Evolutionary conservation across 2,113 vertebrate species (phyloP), one percentile per base, ranked within the genome.

Genomic region (Cichladusa arquata): DNA sequence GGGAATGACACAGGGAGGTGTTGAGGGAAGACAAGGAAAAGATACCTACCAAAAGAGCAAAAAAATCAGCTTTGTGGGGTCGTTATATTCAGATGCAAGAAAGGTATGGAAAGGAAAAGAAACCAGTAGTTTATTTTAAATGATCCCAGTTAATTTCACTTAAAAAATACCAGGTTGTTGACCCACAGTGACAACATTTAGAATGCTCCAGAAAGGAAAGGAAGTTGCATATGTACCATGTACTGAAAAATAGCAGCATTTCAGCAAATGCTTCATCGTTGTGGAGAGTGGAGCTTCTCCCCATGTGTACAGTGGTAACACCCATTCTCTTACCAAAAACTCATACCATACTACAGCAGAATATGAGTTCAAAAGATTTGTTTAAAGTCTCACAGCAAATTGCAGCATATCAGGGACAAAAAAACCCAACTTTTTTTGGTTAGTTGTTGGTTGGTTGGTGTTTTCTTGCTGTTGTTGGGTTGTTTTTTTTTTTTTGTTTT

Each of bases 291-390:
- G 18, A 57, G 42, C 24, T 84, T 70, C n/a, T 90, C 16, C 31
- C 29, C 5, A 1, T 7, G 8, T 15, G 16, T 47, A 24, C 31
- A 64, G 13, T 0, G 1, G 38, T 11, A 54, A 29, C 12, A 34
- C 6, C 22, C 29, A n/a, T 51, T 51, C 19, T 51, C 51, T 66
- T 62, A 54, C 16, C 24, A 67, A 77, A 54, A 47, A 4, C 5
- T 45, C 8, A 7, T 20, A 20, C 14, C 8, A 33, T 26, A 67
- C 15, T 48, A 31, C 17, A 38, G 38, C 44, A 87, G 22, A 44
- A 19, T 2, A 12, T 16, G 31, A 31, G 6, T 47, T 81, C 25
- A 44, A 64, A 73, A 67, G 31, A 8, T 78, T 80, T 78, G 23
- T 72, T 81, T 50, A 11, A 82, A 72, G 14, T 65, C 48, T 90